Evolutionary conservation across 2,888 invertebrate genomes (phyloP).

Genomic region (Caenorhabditis sp.): DNA sequence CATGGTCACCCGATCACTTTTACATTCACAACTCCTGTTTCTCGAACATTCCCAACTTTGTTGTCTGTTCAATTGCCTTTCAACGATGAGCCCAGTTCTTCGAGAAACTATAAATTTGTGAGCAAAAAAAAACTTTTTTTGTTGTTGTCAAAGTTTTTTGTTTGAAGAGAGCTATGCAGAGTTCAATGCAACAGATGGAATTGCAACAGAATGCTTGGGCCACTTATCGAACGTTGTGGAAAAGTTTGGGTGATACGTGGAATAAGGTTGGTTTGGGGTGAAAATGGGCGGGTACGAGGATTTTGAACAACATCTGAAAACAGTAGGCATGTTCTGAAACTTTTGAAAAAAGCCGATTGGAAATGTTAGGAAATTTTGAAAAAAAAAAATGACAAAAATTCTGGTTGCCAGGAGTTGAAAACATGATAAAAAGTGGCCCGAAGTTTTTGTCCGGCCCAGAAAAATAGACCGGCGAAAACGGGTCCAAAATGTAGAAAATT

Average conservation of each 20-base stretch:
- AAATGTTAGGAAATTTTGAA: too few relatives aligned
- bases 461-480: too few relatives aligned
- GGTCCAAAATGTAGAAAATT: too few relatives aligned
- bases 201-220: background rate
- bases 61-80: background rate
- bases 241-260: background rate
- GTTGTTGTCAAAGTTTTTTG: background rate
- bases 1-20: slow-evolving; percentile 38
- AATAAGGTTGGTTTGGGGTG: background rate
- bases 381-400: too few relatives aligned
- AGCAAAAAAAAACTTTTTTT: background rate
- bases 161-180: background rate
- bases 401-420: too few relatives aligned
- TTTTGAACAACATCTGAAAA: too few relatives aligned
- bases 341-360: too few relatives aligned
- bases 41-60: slow-evolving; percentile 1
- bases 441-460: too few relatives aligned
- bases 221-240: background rate
- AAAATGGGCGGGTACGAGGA: too few relatives aligned
- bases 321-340: too few relatives aligned
- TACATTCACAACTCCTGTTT: slow-evolving; percentile 37
- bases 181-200: background rate
- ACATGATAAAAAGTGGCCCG: too few relatives aligned
- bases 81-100: background rate
- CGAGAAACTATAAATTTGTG: background rate